These are phyloP conservation scores for Thamnophis sirtalis DNA, from an alignment of 2,113 vertebrate species.

Conservation along the genomic window DNA sequence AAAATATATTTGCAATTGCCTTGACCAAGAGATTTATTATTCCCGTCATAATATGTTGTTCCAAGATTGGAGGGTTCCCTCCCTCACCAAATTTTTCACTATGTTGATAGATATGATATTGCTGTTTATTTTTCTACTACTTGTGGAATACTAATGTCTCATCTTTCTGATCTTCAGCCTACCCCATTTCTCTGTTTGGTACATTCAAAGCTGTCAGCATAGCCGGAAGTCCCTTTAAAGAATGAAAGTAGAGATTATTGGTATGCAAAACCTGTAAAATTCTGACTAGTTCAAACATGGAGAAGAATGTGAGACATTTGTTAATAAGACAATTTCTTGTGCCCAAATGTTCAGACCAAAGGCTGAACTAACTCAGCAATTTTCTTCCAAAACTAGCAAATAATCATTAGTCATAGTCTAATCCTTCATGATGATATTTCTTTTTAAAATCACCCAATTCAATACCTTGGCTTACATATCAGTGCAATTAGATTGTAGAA, in stretches of 20 bases:
- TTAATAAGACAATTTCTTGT: not conserved
- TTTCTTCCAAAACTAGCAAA: not conserved
- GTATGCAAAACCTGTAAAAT: not conserved
- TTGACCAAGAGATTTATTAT: not conserved
- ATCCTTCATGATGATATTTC: not conserved
- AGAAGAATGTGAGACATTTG: not conserved
- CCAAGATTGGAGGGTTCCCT: not conserved
- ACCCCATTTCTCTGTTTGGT: not conserved
- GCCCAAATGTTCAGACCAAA: not conserved
- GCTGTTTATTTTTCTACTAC: not conserved
- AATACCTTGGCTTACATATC: rapidly evolving
- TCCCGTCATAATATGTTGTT: not conserved
- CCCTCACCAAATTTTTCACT: not conserved
- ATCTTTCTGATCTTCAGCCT: not conserved
- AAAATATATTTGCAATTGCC: not conserved
- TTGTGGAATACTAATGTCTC: not conserved
- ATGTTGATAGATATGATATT: not conserved
- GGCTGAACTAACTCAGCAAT: not conserved
- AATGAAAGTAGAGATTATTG: not conserved
- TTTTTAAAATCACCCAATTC: not conserved
- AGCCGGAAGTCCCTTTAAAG: not conserved
- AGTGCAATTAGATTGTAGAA: not conserved
- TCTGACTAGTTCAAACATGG: not conserved
- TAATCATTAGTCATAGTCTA: not conserved
- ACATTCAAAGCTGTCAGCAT: not conserved